Base-by-base conservation (phyloP, 2,113 vertebrate genomes). In the Leptocoma aspasia region DNA sequence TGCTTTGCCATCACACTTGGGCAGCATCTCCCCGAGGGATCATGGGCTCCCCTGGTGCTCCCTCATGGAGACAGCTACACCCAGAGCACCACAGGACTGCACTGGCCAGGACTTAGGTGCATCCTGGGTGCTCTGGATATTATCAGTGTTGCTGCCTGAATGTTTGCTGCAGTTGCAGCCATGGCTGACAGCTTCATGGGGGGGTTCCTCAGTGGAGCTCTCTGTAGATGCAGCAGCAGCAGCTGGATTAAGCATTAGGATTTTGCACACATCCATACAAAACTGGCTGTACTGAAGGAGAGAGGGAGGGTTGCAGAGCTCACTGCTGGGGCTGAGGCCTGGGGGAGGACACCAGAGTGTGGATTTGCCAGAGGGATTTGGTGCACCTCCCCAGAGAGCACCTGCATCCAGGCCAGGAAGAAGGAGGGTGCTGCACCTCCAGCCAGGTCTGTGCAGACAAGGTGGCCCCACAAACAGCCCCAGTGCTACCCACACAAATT, bases 381-480 rank as follows among this genome's bases (percentile, higher is more conserved):
- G 10, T 45, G 11, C 33, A 28, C 9, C 8, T 78, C 20, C 52
- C 15, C 19, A 27, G 42, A 19, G 39, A 84, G 42, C 27, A 31
- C 39, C 65, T 35, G 30, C 45, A 39, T 28, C 28, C 31, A 41
- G 50, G 13, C 33, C 47, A 39, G 31, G 42, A 42, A 63, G 39
- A 56, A 64, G 31, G 8, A 68, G 22, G 47, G 6, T 42, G 53
- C 53, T 3, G 3, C 27, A 80, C 4, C 21, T 65, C 70, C 75
- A 69, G 37, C 61, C 70, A 47, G 70, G 8, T 85, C 54, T 61
- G 35, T 33, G 41, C 73, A 91, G 86, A 92, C 73, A 89, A 57
- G 13, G 49, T 54, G 70, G 73, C 84, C 84, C 61, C 77, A 66
- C 39, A 75, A 45, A 41, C 42, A 89, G 69, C 45, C 52, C 52